Percentiles rank a stretch among this genome's conserved stretches.
Evolutionary conservation across 2,797 vertebrate genomes (phyloP).

Genomic region (Alectoris magna): DNA sequence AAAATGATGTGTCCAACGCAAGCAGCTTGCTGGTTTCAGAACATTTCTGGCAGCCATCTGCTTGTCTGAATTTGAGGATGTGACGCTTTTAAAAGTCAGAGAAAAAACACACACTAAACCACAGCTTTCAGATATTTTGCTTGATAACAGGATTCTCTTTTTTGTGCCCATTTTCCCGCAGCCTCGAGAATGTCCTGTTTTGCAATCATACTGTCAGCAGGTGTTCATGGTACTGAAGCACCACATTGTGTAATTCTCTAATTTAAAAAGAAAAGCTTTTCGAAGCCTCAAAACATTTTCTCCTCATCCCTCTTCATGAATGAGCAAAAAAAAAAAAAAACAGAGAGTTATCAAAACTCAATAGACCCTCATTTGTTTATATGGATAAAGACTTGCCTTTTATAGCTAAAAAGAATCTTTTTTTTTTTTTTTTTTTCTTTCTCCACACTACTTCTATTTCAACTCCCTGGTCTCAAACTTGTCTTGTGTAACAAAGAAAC

Average conservation of each 20-base stretch:
- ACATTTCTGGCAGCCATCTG: constrained; percentile 39
- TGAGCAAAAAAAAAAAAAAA: not conserved
- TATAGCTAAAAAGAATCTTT: not conserved
- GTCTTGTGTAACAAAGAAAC: constrained; percentile 3
- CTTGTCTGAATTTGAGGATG: constrained; percentile 38
- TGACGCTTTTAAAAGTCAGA: constrained; percentile 26
- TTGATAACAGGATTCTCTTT: constrained; percentile 23
- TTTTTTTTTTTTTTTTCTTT: not conserved
- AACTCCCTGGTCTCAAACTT: not conserved
- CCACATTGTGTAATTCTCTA: not conserved
- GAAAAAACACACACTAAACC: not conserved
- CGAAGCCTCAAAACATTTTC: not conserved
- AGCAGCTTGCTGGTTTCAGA: constrained; percentile 33
- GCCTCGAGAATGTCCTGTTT: constrained; percentile 9
- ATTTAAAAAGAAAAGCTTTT: not conserved
- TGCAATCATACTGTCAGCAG: constrained; percentile 1
- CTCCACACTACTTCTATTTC: not conserved
- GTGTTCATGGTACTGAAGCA: not conserved
- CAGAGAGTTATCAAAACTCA: not conserved
- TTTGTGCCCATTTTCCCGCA: constrained; percentile 6
- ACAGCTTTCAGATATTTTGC: not conserved
- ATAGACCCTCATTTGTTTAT: not conserved
- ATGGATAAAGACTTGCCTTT: not conserved
- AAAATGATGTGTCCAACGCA: not conserved
- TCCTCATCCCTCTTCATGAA: not conserved